These are phyloP conservation scores for Poeciliopsis infans DNA, from an alignment of 2,797 vertebrate genomes.

Conservation along the genomic window DNA sequence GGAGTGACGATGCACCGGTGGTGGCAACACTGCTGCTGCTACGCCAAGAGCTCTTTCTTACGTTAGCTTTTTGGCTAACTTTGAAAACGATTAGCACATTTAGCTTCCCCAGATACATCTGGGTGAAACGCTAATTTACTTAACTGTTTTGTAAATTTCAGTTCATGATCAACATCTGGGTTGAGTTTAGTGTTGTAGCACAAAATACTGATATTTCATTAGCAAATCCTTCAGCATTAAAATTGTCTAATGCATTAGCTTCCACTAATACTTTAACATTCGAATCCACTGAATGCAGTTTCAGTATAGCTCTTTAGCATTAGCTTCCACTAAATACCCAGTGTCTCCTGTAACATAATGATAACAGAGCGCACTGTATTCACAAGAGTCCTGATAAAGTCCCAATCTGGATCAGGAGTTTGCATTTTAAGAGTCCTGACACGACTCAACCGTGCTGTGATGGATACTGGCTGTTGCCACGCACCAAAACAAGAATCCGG, in stretches of 20 bases:
- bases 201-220: too few relatives aligned
- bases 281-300: too few relatives aligned
- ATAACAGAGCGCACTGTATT: conserved; percentile 52
- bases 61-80: too few relatives aligned
- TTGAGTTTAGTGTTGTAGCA: too few relatives aligned
- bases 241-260: too few relatives aligned
- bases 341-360: conserved; percentile 51
- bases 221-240: too few relatives aligned
- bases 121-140: neutral
- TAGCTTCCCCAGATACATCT: neutral
- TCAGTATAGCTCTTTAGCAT: too few relatives aligned
- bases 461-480: conserved; percentile 51
- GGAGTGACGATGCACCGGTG: conserved; percentile 9
- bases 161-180: too few relatives aligned
- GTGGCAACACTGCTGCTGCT: too few relatives aligned
- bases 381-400: conserved; percentile 33
- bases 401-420: conserved; percentile 7
- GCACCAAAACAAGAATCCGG: conserved; percentile 44
- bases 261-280: too few relatives aligned
- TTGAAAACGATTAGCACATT: neutral
- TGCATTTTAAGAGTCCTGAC: conserved; percentile 45
- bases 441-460: conserved; percentile 44
- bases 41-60: too few relatives aligned
- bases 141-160: neutral
- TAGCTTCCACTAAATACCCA: neutral